phyloP scores from a whole-genome alignment of 2,888 invertebrate genomes.

The Athalia circularis region DNA sequence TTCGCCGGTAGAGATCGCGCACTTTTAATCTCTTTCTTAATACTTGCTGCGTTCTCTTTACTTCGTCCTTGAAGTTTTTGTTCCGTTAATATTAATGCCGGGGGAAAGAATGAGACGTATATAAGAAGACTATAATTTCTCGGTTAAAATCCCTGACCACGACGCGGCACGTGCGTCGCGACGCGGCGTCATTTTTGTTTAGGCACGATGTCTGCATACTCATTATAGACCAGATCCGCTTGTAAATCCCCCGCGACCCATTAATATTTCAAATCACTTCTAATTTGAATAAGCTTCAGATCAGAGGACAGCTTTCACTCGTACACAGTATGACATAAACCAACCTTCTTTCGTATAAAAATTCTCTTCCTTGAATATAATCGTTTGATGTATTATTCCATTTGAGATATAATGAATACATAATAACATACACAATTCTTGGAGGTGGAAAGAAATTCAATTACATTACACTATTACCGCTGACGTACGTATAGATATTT shows the following conservation, averaged over 20 bases:
- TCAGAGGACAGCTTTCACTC: background rate
- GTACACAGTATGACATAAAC: background rate
- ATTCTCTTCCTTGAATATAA: too few species aligned
- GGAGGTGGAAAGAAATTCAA: background rate
- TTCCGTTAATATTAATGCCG: constrained; percentile 6
- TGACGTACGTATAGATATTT: background rate
- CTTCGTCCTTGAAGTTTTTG: background rate
- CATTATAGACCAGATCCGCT: background rate
- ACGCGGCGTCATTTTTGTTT: background rate
- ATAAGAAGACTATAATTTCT: background rate
- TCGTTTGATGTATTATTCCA: too few species aligned
- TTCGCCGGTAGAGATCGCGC: background rate
- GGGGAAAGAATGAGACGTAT: background rate
- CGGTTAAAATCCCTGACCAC: background rate
- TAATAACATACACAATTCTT: too few species aligned
- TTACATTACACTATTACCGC: background rate
- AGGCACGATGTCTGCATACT: too few species aligned
- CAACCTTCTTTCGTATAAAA: too few species aligned
- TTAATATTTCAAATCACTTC: constrained; percentile 12
- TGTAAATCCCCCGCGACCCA: background rate
- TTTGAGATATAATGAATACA: too few species aligned
- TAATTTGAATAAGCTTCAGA: background rate
- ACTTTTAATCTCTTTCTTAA: constrained; percentile 26
- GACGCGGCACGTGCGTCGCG: background rate
- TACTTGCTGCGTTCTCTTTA: background rate